Base-by-base conservation (phyloP, 2,797 vertebrate species). In the Catostomus latipinnis region DNA sequence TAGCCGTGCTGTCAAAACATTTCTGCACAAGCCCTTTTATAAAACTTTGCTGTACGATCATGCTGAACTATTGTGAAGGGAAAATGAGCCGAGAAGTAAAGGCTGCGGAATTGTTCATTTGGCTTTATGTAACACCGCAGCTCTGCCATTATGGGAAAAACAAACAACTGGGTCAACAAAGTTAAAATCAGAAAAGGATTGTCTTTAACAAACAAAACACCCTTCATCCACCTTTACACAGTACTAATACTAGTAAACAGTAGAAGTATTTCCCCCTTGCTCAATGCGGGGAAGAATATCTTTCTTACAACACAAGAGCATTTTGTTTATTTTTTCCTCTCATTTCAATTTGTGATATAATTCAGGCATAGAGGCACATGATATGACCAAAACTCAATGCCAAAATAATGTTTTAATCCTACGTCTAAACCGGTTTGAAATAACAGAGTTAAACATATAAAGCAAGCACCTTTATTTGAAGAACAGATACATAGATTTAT, bases 381-480 rank as follows among this genome's bases (percentile, higher is more conserved):
- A 34, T 34, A 34, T 34, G 34, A 34, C 34, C 34, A 34, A 34
- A 34, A 34, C 34, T 34, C 34, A 34, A 34, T 34, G 34, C 34
- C 34, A 34, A 34, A 34, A 34, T 34, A 34, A 4, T 34, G 34
- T 34, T 34, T 34, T 34, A 34, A 34, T 4, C 34, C 3, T 34
- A 4, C 34, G 2, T 34, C 34, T 34, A 34, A 1, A 34, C 34
- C 34, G 2, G 34, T 34, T 34, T 43, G 74, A 84, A 84, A 78
- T 65, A 81, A 84, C 13, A 66, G 71, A 81, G 75, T 76, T 90
- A 81, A 85, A 93, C 92, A 93, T 90, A 94, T 84, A 88, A 94
- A 94, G 91, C 92, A 94, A 90, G 93, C 94, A 92, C 91, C 92
- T 94, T 95, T 96, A 93, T 93, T 94, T 92, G 90, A 90, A 85